Conservation (phyloP, 2,113 vertebrate genomes). For the Cricetomys ansorgei region DNA sequence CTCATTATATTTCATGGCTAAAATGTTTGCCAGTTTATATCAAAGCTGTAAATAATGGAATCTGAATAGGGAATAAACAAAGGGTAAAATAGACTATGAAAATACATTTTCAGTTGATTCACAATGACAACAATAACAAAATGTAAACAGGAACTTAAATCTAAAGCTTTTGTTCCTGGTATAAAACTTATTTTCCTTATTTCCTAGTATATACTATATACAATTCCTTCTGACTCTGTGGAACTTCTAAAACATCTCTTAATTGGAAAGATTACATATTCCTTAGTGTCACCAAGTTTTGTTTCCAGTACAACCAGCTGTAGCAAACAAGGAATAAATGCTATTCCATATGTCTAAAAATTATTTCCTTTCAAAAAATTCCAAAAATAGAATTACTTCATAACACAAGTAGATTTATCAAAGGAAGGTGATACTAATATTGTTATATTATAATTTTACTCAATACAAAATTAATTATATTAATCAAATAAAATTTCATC, state of each 20-base stretch:
- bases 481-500: not conserved
- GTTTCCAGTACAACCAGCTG: not conserved
- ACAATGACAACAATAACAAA: not conserved
- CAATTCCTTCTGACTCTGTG: not conserved
- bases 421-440: slow-evolving; percentile 6
- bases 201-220: not conserved
- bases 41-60: slow-evolving; percentile 18
- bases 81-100: slow-evolving; percentile 25
- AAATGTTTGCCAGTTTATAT: slow-evolving; percentile 25
- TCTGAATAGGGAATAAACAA: slow-evolving; percentile 19
- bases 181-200: slow-evolving; percentile 46
- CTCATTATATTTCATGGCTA: not conserved
- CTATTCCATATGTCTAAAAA: not conserved
- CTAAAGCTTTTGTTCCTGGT: not conserved
- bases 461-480: slow-evolving; percentile 22
- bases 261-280: not conserved
- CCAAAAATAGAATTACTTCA: slow-evolving; percentile 35
- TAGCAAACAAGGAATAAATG: slow-evolving; percentile 21
- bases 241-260: slow-evolving; percentile 15
- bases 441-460: not conserved
- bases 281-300: slow-evolving; percentile 13
- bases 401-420: slow-evolving; percentile 30
- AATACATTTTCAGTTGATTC: slow-evolving; percentile 16
- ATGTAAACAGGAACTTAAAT: not conserved
- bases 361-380: not conserved